A percentile compares a stretch with the other conserved stretches of the same genome.
Evolutionary conservation across 2,113 vertebrate species (phyloP).

Genomic region (Protomyctophum bolini): DNA sequence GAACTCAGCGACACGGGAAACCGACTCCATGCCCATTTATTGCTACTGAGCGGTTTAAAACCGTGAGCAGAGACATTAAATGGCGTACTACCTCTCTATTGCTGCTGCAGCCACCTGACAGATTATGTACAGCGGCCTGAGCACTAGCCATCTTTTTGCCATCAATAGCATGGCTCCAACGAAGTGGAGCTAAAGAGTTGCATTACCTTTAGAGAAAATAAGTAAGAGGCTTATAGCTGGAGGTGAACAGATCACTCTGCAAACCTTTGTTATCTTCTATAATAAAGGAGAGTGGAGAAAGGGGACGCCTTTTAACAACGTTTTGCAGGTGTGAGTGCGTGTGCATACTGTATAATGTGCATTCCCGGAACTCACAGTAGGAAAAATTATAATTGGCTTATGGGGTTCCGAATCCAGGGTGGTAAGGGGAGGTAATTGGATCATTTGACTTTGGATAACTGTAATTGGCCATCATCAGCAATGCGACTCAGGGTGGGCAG

Average conservation of each 20-base stretch:
- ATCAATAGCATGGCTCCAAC: constrained; percentile 14
- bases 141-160: constrained; percentile 18
- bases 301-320: constrained; percentile 18
- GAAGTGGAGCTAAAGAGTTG: constrained; percentile 30
- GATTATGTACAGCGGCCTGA: neutral
- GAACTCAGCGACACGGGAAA: too few relatives aligned
- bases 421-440: constrained; percentile 41
- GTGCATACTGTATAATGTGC: neutral
- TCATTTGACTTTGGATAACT: constrained; percentile 48
- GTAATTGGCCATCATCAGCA: constrained; percentile 54
- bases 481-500: constrained; percentile 12
- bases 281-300: constrained; percentile 20
- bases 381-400: constrained; percentile 45
- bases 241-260: constrained; percentile 5
- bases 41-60: neutral
- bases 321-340: neutral
- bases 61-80: neutral
- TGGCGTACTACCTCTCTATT: constrained; percentile 4
- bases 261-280: constrained; percentile 27
- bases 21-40: neutral
- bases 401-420: constrained; percentile 26
- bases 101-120: constrained; percentile 12
- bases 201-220: constrained; percentile 15
- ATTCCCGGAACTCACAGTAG: neutral
- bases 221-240: neutral